Evolutionary conservation across 2,888 invertebrate species (phyloP).

Genomic region (Rhagonycha fulva): DNA sequence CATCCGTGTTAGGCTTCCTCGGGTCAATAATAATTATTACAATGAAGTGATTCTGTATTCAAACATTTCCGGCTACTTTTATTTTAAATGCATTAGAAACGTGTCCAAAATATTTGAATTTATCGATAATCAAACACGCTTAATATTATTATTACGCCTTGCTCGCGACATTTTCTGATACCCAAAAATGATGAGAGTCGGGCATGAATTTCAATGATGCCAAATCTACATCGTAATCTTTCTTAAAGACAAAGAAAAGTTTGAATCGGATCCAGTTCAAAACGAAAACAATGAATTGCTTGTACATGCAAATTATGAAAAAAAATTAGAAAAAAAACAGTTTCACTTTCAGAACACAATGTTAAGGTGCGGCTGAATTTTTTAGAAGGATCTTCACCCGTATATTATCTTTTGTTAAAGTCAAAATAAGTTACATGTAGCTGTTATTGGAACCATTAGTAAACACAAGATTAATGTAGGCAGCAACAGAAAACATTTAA

Average conservation of each 20-base stretch:
- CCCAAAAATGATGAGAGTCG: neutral
- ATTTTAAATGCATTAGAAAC: conserved; percentile 19
- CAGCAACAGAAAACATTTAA: neutral
- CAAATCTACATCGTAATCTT: conserved; percentile 10
- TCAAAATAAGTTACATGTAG: neutral
- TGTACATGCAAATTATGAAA: conserved; percentile 10
- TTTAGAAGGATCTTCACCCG: conserved; percentile 20
- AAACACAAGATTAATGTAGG: neutral
- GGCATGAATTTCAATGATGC: neutral
- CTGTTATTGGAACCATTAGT: neutral
- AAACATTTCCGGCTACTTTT: conserved; percentile 27
- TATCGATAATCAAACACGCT: neutral
- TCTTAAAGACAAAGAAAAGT: conserved; percentile 13
- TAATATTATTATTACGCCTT: neutral
- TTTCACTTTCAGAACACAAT: conserved; percentile 25
- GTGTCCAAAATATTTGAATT: conserved; percentile 16
- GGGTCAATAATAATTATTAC: conserved; percentile 20
- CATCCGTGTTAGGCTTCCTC: conserved; percentile 8
- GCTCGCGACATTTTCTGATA: neutral
- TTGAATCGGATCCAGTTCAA: conserved; percentile 13
- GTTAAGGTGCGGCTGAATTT: conserved; percentile 21
- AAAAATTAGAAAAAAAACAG: conserved; percentile 13
- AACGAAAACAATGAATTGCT: conserved; percentile 6
- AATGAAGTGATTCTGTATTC: conserved; percentile 21
- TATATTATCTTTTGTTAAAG: neutral